phyloP scores from a whole-genome alignment of 2,113 vertebrate genomes.

The Turdus rufiventris region DNA sequence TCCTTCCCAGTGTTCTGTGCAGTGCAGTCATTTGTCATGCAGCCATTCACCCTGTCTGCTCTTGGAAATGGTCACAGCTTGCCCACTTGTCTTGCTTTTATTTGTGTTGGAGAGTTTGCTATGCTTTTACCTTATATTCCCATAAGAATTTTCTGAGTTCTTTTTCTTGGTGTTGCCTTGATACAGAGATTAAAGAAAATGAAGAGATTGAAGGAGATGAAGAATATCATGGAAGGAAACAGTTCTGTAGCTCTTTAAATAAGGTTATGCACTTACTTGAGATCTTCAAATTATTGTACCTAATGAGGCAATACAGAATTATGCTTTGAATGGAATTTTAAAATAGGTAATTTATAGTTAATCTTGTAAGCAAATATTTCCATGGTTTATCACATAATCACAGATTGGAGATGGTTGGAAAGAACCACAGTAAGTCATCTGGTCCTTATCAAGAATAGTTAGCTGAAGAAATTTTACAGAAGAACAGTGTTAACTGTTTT shows the following conservation, averaged over 20 bases:
- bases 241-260: not conserved
- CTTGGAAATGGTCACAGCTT: not conserved
- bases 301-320: not conserved
- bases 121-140: not conserved
- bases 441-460: not conserved
- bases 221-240: not conserved
- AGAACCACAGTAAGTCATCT: not conserved
- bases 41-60: not conserved
- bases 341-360: not conserved
- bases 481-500: not conserved
- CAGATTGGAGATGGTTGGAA: not conserved
- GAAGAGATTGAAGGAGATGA: not conserved
- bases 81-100: not conserved
- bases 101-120: not conserved
- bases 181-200: not conserved
- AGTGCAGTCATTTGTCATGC: not conserved
- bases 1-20: not conserved
- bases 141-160: not conserved
- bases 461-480: not conserved
- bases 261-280: not conserved
- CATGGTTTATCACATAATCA: not conserved
- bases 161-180: not conserved
- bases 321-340: not conserved
- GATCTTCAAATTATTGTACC: not conserved
- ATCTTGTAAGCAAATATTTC: not conserved